These are phyloP conservation scores for Tipula lateralis DNA, from an alignment of 2,888 invertebrate species.

Conservation along the genomic window DNA sequence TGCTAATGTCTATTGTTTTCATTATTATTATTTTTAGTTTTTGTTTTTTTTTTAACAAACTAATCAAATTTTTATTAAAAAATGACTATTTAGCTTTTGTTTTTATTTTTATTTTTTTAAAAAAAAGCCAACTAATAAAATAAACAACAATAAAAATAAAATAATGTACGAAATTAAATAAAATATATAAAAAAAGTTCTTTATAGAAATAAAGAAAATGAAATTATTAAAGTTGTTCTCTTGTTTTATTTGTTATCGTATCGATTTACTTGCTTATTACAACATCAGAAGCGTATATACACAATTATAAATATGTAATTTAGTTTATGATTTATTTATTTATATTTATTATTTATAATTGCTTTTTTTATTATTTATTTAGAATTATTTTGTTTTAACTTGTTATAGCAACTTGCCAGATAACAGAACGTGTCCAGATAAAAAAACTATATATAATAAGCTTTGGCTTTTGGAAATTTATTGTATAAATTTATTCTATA, in stretches of 20 bases:
- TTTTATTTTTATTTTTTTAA: background rate
- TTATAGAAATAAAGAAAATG: background rate
- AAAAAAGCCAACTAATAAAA: background rate
- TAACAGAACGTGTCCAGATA: no score
- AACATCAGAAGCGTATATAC: background rate
- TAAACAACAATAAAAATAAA: background rate
- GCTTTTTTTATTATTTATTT: no score
- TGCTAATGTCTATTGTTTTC: slow-evolving; percentile 19
- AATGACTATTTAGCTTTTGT: background rate
- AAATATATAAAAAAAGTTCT: background rate
- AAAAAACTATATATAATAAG: no score
- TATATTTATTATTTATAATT: background rate
- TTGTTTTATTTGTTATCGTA: background rate
- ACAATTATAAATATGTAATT: background rate
- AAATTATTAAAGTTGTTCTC: background rate
- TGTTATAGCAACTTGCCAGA: no score
- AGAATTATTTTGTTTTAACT: no score
- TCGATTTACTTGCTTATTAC: background rate
- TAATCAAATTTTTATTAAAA: slow-evolving; percentile 24
- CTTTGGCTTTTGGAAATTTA: no score
- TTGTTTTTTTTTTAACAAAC: background rate
- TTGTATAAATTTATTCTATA: no score
- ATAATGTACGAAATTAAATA: background rate
- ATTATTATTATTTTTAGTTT: background rate
- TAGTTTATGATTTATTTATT: background rate